Base-by-base conservation (phyloP, 2,888 invertebrate genomes). In the Ommatoiulus sabulosus region DNA sequence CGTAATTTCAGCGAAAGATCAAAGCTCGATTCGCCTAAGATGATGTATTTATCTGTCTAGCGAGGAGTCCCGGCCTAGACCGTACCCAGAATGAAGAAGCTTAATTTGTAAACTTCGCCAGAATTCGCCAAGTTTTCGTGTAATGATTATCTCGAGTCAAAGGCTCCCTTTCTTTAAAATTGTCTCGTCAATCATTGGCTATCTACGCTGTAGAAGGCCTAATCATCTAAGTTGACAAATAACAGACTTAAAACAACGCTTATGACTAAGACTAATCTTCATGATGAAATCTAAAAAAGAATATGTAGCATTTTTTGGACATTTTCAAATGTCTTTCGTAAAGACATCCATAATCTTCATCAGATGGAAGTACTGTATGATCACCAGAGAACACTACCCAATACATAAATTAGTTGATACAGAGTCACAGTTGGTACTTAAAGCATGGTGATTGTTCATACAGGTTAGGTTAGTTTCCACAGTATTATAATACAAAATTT, bases 11-110 rank as follows among this genome's bases (percentile, higher is more conserved):
- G 35, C 35, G 24, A 35, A 80, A 80, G 80, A 80, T 80, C 80
- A 24, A 35, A 35, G 35, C 80, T 80, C 35, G 80, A 80, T 80
- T 80, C 80, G 24, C 8, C 35, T 35, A 35, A 35, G 80, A 80
- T 35, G 80, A 80, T 80, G 80, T 80, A 80, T 80, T 80, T 80
- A 80, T 80, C 80, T 80, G 80, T 72, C 72, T 72, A 24, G 72
- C 72, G 72, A 72, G 24, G 24, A 35, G 35, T 24, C 80, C 2
- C 3, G 24, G 35, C 80, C 80, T 12, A 72, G 10, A 72, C 8
- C 72, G 6, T 72, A 72, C 35, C 12, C 7, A 10, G 80, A 15
- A 80, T 80, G 10, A 24, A 80, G 35, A 80, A 80, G 80, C 35
- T 80, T 80, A 80, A 80, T 80, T 80, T 80, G 80, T 80, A 80